phyloP scores from a whole-genome alignment of 2,113 vertebrate genomes.

The Fregata magnificens region DNA sequence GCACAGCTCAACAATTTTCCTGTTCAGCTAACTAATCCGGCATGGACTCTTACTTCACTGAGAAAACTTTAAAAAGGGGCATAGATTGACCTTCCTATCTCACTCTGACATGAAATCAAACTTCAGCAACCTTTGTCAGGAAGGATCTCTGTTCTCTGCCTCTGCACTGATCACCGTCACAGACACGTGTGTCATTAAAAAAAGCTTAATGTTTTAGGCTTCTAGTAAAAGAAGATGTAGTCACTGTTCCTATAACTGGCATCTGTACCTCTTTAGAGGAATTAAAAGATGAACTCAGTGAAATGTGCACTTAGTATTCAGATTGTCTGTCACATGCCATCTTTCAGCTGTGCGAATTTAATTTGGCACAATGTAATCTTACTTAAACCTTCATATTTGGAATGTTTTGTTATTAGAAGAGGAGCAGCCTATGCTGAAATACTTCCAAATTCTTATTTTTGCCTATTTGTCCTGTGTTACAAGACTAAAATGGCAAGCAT shows the following conservation, averaged over 20 bases:
- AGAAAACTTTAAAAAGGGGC: not conserved
- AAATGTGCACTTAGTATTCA: not conserved
- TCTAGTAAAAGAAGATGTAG: not conserved
- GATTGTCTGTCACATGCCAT: not conserved
- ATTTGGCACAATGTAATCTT: slow-evolving; percentile 9
- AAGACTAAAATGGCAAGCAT: not conserved
- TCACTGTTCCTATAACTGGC: not conserved
- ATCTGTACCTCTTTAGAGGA: not conserved
- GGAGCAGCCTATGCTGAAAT: not conserved
- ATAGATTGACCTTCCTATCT: not conserved
- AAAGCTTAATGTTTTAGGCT: not conserved
- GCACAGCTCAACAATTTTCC: not conserved
- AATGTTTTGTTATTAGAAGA: not conserved
- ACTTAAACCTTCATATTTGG: not conserved
- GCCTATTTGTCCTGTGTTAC: not conserved
- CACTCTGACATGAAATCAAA: not conserved
- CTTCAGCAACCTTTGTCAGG: not conserved
- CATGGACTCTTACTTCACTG: not conserved
- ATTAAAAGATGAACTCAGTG: not conserved
- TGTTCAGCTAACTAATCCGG: not conserved
- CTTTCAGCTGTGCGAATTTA: not conserved
- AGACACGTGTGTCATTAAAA: not conserved
- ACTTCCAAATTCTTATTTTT: not conserved
- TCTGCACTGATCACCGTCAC: not conserved
- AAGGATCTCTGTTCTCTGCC: not conserved